Percentiles rank a stretch among this genome's conserved stretches.
Evolutionary conservation across 1,140 invertebrate species (phyloP).

Genomic region (Nomia melanderi): DNA sequence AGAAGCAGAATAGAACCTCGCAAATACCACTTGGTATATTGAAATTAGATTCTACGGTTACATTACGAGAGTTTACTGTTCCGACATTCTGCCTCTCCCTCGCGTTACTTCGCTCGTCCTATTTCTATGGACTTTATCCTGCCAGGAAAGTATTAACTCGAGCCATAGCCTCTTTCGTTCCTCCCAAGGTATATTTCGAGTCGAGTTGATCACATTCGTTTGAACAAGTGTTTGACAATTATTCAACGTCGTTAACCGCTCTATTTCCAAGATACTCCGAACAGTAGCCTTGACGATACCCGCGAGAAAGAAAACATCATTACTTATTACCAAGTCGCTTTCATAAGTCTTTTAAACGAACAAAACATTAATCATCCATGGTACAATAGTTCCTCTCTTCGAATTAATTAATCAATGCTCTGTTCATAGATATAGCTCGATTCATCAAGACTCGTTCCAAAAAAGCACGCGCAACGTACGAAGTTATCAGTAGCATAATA

Average conservation of each 20-base stretch:
- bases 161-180: neutral
- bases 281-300: too few relatives aligned
- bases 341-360: neutral
- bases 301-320: too few relatives aligned
- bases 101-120: neutral
- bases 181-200: neutral
- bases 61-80: constrained; percentile 36
- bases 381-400: neutral
- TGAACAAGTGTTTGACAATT: constrained; percentile 38
- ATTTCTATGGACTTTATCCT: constrained; percentile 32
- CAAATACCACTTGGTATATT: constrained; percentile 38
- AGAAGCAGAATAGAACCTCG: constrained; percentile 18
- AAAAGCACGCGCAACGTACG: neutral
- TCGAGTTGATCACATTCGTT: constrained; percentile 35
- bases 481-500: neutral
- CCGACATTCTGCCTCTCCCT: constrained; percentile 22
- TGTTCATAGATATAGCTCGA: neutral
- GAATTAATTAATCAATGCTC: constrained; percentile 1
- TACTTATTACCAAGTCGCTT: neutral
- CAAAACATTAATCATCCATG: neutral
- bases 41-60: constrained; percentile 38
- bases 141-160: constrained; percentile 28
- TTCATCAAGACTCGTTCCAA: neutral
- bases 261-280: neutral
- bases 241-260: neutral